A percentile compares a stretch with the other conserved stretches of the same genome.
Evolutionary conservation across 2,113 vertebrate genomes (phyloP).

Genomic region (Amblyopsis rosae): DNA sequence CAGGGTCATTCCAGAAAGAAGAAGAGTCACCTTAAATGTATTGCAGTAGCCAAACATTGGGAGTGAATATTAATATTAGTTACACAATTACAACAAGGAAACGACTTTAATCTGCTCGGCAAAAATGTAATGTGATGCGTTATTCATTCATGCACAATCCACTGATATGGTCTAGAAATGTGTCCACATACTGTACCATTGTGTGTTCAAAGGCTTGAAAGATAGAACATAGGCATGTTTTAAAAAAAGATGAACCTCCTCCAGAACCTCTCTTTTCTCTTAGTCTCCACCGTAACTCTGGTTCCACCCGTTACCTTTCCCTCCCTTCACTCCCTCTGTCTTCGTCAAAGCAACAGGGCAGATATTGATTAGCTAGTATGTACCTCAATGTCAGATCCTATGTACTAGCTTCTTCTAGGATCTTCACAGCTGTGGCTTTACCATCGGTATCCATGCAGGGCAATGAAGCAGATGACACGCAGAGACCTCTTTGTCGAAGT

Average conservation of each 20-base stretch:
- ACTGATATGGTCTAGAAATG: too few species aligned
- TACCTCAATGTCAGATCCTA: conserved; percentile 48
- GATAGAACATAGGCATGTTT: conserved; percentile 30
- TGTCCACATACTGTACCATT: too few species aligned
- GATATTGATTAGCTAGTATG: conserved; percentile 60
- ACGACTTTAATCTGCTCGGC: too few species aligned
- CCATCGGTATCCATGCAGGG: conserved; percentile 27
- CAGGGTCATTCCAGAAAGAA: too few species aligned
- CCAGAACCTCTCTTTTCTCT: conserved; percentile 38
- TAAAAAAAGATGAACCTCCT: conserved; percentile 45
- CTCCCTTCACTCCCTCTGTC: conserved; percentile 21
- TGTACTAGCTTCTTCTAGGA: conserved; percentile 18
- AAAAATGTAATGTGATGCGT: too few species aligned
- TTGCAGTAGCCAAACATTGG: too few species aligned
- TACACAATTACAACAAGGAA: too few species aligned
- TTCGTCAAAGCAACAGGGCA: conserved; percentile 48
- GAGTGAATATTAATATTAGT: too few species aligned
- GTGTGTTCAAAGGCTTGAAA: too few species aligned
- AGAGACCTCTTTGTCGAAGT: conserved; percentile 20
- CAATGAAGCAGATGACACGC: conserved; percentile 17
- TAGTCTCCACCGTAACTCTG: conserved; percentile 25
- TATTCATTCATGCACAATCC: too few species aligned
- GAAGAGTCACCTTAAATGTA: too few species aligned
- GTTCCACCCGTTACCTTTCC: conserved; percentile 40
- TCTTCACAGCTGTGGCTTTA: conserved; percentile 30